phyloP scores from a whole-genome alignment of 2,888 invertebrate genomes.

The Clostera curtula region DNA sequence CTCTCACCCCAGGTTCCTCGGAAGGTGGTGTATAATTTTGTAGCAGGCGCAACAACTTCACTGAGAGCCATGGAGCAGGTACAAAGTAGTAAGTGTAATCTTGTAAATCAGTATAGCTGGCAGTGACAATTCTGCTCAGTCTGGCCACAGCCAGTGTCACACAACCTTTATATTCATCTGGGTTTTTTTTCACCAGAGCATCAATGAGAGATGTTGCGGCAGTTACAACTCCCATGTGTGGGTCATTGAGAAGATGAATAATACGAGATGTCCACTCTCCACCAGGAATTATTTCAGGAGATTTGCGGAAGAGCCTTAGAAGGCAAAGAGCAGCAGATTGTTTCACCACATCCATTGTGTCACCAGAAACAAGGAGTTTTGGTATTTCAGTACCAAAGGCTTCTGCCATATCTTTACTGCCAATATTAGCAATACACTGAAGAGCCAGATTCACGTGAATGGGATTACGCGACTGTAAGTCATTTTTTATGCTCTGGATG shows the following conservation, averaged over 20 bases:
- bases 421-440: slow-evolving; percentile 99
- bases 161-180: slow-evolving; percentile 99
- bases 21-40: slow-evolving; percentile 99
- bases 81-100: slow-evolving; percentile 99
- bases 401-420: slow-evolving; percentile 99
- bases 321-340: slow-evolving; percentile 99
- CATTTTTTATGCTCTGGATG: slow-evolving; percentile 99
- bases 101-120: slow-evolving; percentile 98
- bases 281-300: slow-evolving; percentile 96
- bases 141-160: slow-evolving; percentile 98
- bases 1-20: slow-evolving; percentile 94
- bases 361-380: slow-evolving; percentile 97
- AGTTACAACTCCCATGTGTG: slow-evolving; percentile 99
- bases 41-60: slow-evolving; percentile 94
- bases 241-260: slow-evolving; percentile 98
- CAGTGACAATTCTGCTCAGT: slow-evolving; percentile 97
- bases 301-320: slow-evolving; percentile 93
- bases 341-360: slow-evolving; percentile 99
- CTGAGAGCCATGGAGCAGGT: slow-evolving; percentile 99
- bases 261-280: slow-evolving; percentile 99
- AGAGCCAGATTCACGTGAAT: slow-evolving; percentile 98
- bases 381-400: slow-evolving; percentile 99
- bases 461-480: slow-evolving; percentile 96
- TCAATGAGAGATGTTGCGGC: slow-evolving; percentile 98
- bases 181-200: slow-evolving; percentile 98